Evolutionary conservation across 2,797 vertebrate species (phyloP), one percentile per base, ranked within the genome.

Genomic region (Luscinia megarhynchos): DNA sequence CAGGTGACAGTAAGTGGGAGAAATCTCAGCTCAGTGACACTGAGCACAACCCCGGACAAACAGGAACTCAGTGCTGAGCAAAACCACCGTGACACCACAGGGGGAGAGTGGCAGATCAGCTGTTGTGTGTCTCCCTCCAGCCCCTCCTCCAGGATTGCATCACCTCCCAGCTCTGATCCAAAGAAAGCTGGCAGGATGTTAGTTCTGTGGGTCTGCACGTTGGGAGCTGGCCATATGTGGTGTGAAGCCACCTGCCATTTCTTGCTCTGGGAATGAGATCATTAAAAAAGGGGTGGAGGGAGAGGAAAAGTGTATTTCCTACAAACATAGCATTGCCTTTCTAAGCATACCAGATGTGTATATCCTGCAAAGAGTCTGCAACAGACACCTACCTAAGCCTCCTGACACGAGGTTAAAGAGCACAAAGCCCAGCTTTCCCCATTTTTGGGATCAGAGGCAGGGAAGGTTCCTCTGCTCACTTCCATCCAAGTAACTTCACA

Each of bases 231-330:
- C 78, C 91, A 83, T 74, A 87, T 87, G 87, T 66, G 80, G 73
- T 74, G 87, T 45, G 88, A 96, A 95, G 43, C 41, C 83, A 91
- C 88, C 76, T 91, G 93, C 76, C 61, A 57, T 61, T 80, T 74
- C 54, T 87, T 69, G n/a, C 45, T 81, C 73, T 85, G 69, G 62
- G 69, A 83, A 88, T 61, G 66, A 93, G 85, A 77, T 91, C 14
- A 85, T 82, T 89, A 6, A 18, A 76, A 69, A 69, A 32, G 26
- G 45, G 53, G 22, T 40, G 59, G 63, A 67, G 64, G 30, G 43
- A 93, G 70, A 78, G 59, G 75, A 87, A 84, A 91, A 84, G 34
- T 50, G 24, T 53, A 58, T 93, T 92, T 94, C 72, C 67, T 87
- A 40, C 75, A 79, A 55, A 82, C 70, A 46, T 6, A 66, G 3